phyloP scores from a whole-genome alignment of 2,888 invertebrate genomes.

The Pseudoips prasinana region DNA sequence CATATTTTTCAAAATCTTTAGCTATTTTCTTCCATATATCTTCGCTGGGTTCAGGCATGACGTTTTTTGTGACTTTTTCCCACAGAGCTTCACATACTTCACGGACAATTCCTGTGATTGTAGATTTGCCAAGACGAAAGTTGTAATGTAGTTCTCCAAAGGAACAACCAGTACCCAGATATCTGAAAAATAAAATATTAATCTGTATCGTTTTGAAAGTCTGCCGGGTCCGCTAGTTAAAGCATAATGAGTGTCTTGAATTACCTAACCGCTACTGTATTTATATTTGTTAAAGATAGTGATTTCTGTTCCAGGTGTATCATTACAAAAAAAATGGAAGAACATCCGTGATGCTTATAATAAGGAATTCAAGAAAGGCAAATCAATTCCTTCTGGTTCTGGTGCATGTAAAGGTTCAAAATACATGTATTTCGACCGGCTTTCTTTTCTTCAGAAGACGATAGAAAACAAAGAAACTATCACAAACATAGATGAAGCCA shows the following conservation, averaged over 20 bases:
- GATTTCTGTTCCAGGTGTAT: constrained; percentile 22
- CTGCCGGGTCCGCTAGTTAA: no score
- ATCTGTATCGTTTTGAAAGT: no score
- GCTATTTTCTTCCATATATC: constrained; percentile 31
- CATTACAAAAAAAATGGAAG: constrained; percentile 33
- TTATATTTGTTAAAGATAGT: constrained; percentile 17
- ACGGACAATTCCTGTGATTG: constrained; percentile 30
- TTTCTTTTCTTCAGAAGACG: constrained; percentile 35
- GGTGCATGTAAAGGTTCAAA: constrained; percentile 27
- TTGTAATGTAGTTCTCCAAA: constrained; percentile 29
- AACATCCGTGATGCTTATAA: constrained; percentile 32
- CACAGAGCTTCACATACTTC: constrained; percentile 34
- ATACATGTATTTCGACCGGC: constrained; percentile 35
- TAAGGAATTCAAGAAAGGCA: constrained; percentile 29
- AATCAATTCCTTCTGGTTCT: constrained; percentile 25
- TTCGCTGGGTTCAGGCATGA: constrained; percentile 23
- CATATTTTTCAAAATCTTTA: constrained; percentile 24
- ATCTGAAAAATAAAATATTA: constrained; percentile 33
- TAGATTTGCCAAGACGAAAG: constrained; percentile 33
- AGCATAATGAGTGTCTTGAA: no score
- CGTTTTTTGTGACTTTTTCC: constrained; percentile 23
- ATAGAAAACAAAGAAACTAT: constrained; percentile 29
- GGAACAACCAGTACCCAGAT: constrained; percentile 32
- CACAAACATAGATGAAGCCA: constrained; percentile 27
- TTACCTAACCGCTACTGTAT: no score